These are phyloP conservation scores for Nebria brevicollis DNA, from an alignment of 2,888 invertebrate genomes.

Conservation along the genomic window DNA sequence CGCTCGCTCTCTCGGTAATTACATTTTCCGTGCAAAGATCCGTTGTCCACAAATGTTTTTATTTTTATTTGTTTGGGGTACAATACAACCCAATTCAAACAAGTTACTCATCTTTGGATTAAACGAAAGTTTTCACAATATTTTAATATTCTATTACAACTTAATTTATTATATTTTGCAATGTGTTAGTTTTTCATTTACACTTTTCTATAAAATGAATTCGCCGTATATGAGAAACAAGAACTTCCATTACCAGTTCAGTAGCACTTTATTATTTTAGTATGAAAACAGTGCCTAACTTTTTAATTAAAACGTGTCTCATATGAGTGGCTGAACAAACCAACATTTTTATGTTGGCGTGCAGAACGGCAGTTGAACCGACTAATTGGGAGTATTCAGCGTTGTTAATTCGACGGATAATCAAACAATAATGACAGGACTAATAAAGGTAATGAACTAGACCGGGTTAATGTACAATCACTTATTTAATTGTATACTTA, in stretches of 20 bases:
- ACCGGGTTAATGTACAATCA: background rate
- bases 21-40: background rate
- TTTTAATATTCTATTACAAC: no score
- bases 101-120: background rate
- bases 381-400: background rate
- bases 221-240: no score
- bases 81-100: background rate
- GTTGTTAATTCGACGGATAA: background rate
- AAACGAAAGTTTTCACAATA: background rate
- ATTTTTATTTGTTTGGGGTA: background rate
- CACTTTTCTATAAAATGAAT: no score
- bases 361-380: background rate
- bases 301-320: background rate
- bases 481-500: background rate
- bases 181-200: no score
- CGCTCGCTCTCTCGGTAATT: slow-evolving; percentile 5
- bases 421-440: background rate
- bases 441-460: background rate
- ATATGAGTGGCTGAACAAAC: background rate
- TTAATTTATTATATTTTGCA: no score
- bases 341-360: background rate
- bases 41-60: background rate
- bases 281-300: background rate
- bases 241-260: no score
- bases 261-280: background rate